Evolutionary conservation across 2,797 vertebrate species (phyloP).

Genomic region (Pristis pectinata): DNA sequence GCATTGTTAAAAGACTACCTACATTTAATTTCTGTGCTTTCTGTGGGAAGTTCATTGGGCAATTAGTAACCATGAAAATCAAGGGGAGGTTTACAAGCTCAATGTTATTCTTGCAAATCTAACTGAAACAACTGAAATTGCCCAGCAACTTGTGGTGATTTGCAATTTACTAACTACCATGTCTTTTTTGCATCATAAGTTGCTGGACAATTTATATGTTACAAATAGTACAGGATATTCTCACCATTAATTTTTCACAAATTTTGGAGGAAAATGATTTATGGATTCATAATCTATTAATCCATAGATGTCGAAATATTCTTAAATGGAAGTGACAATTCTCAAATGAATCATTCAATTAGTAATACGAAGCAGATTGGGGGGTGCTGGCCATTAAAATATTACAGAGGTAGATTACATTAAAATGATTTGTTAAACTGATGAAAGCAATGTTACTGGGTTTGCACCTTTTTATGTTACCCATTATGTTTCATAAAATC

Average conservation of each 20-base stretch:
- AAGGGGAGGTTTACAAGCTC: neutral
- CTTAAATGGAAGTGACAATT: neutral
- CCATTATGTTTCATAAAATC: neutral
- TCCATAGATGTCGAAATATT: neutral
- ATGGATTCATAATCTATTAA: neutral
- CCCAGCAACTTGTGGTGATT: neutral
- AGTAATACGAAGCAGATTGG: neutral
- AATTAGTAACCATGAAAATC: neutral
- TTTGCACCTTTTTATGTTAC: neutral
- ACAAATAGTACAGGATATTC: neutral
- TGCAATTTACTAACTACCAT: neutral
- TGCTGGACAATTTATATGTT: neutral
- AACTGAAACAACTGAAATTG: neutral
- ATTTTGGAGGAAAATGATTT: neutral
- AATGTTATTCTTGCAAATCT: neutral
- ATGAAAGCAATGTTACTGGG: neutral
- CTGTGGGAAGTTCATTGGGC: neutral
- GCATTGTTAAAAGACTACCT: neutral
- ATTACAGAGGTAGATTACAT: neutral
- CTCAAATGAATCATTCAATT: neutral
- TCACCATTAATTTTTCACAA: neutral
- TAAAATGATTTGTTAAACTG: neutral
- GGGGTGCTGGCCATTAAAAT: no score
- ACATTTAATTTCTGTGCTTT: neutral
- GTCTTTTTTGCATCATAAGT: neutral